Evolutionary conservation across 2,888 invertebrate genomes (phyloP), one percentile per base, ranked within the genome.

Genomic region (Molanna angustata): DNA sequence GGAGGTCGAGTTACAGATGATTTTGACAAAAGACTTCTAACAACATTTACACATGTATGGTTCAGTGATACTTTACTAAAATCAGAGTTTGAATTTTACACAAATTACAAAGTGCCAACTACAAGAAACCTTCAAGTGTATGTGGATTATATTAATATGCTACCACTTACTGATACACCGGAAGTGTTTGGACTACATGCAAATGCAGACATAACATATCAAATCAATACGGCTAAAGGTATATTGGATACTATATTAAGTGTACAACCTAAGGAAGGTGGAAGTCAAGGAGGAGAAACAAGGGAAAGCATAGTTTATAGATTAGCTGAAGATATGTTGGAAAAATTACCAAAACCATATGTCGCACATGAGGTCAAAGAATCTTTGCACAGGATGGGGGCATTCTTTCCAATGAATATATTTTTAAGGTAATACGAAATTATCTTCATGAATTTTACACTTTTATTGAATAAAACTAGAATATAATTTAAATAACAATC

Each of bases 251-350:
- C 94, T 0, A 95, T 97, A 64, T 78, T 97, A 35, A 94, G 85
- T 67, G 96, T 97, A n/a, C 96, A 97, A 66, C 97, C 97, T 0
- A 97, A 97, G 67, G 95, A 97, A 74, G 90, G 94, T 1, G 93
- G 91, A 1, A 83, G 86, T 16, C 87, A 88, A 56, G 92, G 93
- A 0, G 94, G 95, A 0, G 96, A 97, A 74, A 91, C 93, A 0
- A 80, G 96, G 62, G 97, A 97, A 71, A 88, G 85, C 62, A 87
- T 94, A 39, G 96, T 96, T 3, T 94, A 94, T 71, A 84, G 86
- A 63, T 76, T 96, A 62, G 94, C 95, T 4, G 89, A 93, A 63
- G 97, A 97, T 65, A 97, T 97, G 96, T 72, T 90, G 53, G 77
- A 76, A 52, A 77, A 77, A 62, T 66, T 86, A 60, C 97, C 97